Conservation (phyloP, 92 coral and sea anemone genomes). For the Palythoa grandiflora region DNA sequence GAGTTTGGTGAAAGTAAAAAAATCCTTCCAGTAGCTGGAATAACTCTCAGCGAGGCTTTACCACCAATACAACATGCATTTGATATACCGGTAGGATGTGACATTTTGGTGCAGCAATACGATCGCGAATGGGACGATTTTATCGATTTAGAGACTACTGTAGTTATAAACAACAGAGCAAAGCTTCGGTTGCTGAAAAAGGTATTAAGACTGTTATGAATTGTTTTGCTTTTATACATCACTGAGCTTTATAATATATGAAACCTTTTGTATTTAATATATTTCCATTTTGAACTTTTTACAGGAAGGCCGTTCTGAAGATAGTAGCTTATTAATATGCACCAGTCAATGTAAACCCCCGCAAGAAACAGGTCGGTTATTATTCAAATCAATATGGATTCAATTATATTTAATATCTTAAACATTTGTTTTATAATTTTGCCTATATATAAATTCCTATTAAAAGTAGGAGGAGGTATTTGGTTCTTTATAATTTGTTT, state of each 20-base stretch:
- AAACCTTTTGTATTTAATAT: neutral
- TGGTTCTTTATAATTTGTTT: neutral
- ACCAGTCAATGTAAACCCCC: conserved; percentile 1
- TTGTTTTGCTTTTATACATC: neutral
- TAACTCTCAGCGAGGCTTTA: conserved; percentile 45
- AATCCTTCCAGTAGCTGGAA: conserved; percentile 45
- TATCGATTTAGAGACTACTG: conserved; percentile 14
- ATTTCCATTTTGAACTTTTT: neutral
- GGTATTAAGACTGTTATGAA: neutral
- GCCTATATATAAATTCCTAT: neutral
- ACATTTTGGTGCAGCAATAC: conserved; percentile 45
- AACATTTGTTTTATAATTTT: neutral
- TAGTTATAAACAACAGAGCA: conserved; percentile 12
- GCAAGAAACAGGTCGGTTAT: neutral
- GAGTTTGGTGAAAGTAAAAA: conserved; percentile 42
- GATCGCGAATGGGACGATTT: conserved; percentile 32
- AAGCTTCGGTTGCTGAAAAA: conserved; percentile 7
- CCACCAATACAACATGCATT: conserved; percentile 45
- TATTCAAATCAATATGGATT: neutral
- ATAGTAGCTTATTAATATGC: neutral
- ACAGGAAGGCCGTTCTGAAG: conserved; percentile 1
- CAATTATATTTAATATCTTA: neutral
- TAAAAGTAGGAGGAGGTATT: neutral
- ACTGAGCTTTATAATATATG: neutral
- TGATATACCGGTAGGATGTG: conserved; percentile 45